phyloP scores from a whole-genome alignment of 53 echinoderm and acorn worm species.

The Pentamera pediparva region DNA sequence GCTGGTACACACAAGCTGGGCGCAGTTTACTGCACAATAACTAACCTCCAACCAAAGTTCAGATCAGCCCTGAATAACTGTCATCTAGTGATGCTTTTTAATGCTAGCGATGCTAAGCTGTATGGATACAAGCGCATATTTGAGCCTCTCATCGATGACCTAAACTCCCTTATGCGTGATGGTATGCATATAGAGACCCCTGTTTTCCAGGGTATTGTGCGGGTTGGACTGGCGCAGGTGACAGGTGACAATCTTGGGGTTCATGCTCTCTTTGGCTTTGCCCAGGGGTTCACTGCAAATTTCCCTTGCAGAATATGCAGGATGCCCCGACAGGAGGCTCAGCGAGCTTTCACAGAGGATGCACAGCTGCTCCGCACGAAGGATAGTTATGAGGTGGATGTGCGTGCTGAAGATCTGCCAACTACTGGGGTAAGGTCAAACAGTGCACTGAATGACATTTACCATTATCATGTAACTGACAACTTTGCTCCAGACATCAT shows the following conservation, averaged over 20 bases:
- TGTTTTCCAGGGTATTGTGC: slow-evolving; percentile 16
- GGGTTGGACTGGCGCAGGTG: slow-evolving; percentile 24
- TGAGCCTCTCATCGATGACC: slow-evolving; percentile 19
- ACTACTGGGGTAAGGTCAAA: slow-evolving; percentile 24
- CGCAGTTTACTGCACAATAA: slow-evolving; percentile 43
- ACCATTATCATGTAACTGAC: slow-evolving; percentile 36
- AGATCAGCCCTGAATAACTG: slow-evolving; percentile 39
- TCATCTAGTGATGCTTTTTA: slow-evolving; percentile 31
- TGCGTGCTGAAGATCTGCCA: neutral
- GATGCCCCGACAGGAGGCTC: neutral
- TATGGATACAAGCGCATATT: slow-evolving; percentile 38
- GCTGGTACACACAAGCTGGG: slow-evolving; percentile 23
- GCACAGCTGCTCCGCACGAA: neutral
- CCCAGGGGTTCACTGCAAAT: slow-evolving; percentile 39
- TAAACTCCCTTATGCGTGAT: neutral
- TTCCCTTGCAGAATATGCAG: slow-evolving; percentile 6
- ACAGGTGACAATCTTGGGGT: slow-evolving; percentile 46
- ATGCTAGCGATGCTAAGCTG: slow-evolving; percentile 22
- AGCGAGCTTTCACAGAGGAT: neutral
- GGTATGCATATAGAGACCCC: slow-evolving; percentile 14
- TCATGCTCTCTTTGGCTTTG: slow-evolving; percentile 40
- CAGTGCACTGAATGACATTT: slow-evolving; percentile 22
- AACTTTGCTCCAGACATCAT: slow-evolving; percentile 35
- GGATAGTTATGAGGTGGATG: slow-evolving; percentile 10
- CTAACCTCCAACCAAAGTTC: slow-evolving; percentile 37